Conservation (phyloP, 2,113 vertebrate species). For the Dinomys branickii region DNA sequence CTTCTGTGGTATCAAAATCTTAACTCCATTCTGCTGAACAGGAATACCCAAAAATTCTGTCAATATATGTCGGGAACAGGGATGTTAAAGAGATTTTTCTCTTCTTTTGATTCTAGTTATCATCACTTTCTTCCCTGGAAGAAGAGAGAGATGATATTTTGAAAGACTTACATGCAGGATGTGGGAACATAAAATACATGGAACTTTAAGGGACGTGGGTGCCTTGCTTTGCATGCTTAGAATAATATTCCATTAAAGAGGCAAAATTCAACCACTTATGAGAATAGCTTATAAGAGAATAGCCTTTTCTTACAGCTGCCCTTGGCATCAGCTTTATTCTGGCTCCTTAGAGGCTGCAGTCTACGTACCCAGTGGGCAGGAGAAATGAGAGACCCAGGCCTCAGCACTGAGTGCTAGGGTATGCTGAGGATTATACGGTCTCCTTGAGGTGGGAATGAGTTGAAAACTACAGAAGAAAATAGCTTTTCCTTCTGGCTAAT, state of each 20-base stretch:
- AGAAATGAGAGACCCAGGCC: background rate
- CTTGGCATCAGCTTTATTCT: background rate
- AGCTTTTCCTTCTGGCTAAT: conserved; percentile 79
- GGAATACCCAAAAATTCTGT: background rate
- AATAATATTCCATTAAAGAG: background rate
- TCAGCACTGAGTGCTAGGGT: background rate
- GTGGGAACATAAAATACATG: background rate
- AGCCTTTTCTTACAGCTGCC: background rate
- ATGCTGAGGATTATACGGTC: conserved; percentile 25
- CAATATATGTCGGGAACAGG: background rate
- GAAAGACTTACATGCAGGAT: background rate
- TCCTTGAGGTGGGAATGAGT: conserved; percentile 52
- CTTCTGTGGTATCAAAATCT: background rate
- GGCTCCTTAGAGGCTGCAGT: background rate
- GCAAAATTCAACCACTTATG: background rate
- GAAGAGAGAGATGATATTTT: background rate
- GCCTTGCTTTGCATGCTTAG: background rate
- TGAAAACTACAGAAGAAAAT: conserved; percentile 64
- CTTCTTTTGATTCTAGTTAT: background rate
- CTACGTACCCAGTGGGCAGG: background rate
- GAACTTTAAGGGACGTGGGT: background rate
- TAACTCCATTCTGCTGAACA: background rate
- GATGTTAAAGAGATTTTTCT: background rate
- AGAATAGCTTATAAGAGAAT: background rate
- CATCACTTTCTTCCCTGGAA: background rate